These are phyloP conservation scores for Pecten maximus DNA, from an alignment of 2,888 invertebrate genomes.

Conservation along the genomic window DNA sequence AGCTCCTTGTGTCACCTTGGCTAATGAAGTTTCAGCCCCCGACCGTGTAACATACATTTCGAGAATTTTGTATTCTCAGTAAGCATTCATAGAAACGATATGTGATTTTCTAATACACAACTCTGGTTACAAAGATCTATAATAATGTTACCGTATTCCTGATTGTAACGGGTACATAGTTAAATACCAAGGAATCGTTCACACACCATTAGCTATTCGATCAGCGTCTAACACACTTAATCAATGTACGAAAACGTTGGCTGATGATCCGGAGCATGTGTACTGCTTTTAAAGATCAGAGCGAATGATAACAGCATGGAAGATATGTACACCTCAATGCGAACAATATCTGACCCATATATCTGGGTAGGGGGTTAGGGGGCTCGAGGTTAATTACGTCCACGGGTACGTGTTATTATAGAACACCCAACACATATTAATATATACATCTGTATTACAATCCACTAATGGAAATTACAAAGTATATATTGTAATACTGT, in stretches of 20 bases:
- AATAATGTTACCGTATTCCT: not conserved
- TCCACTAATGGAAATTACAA: too few species aligned
- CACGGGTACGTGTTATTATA: not conserved
- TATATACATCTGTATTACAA: too few species aligned
- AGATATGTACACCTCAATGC: not conserved
- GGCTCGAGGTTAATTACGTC: not conserved
- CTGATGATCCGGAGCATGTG: not conserved
- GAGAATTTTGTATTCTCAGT: not conserved
- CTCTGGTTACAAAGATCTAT: not conserved
- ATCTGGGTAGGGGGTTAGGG: not conserved
- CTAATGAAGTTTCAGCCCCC: not conserved
- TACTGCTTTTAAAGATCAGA: not conserved
- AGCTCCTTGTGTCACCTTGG: too few species aligned
- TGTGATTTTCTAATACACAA: not conserved
- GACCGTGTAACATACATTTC: not conserved
- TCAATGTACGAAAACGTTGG: not conserved
- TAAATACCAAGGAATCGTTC: not conserved
- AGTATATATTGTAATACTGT: too few species aligned
- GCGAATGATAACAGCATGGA: not conserved
- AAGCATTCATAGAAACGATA: not conserved
- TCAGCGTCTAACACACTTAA: not conserved
- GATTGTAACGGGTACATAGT: not conserved
- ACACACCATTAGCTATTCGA: not conserved
- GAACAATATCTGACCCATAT: constrained; percentile 8
- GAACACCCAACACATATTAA: too few species aligned